Base-by-base conservation (phyloP, 2,113 vertebrate genomes). In the Lagopus leucura region DNA sequence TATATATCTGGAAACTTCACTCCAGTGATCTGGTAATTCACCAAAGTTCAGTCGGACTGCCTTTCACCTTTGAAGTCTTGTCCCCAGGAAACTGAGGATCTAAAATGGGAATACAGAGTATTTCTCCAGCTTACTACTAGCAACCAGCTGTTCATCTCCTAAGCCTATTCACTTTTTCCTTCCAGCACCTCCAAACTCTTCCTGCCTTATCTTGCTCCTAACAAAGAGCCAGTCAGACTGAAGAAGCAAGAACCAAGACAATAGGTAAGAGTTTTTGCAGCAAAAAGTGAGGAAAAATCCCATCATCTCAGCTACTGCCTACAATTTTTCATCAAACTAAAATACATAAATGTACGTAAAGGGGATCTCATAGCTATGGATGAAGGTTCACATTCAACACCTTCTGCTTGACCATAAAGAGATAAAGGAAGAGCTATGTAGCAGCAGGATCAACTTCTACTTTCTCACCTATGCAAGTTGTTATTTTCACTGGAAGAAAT, bases 71-170 rank as follows among this genome's bases (percentile, higher is more conserved):
- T 88, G 34, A 89, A 95, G 82, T 43, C 82, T 75, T 43, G 57
- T 4, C 76, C 87, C 93, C 88, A 90, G 65, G 76, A 90, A 82
- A 71, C 82, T 67, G 34, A 67, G 0, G 7, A 94, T 82, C 79
- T 92, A 97, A 92, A 95, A 94, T 25, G 61, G 82, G 91, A 95
- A 67, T 83, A 86, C n/a, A 72, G 47, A 92, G 36, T 94, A 75
- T 83, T 94, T 91, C 72, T 78, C 72, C n/a, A 81, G 64, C 85
- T 91, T 91, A 73, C 60, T 83, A 19, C 28, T 65, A 84, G 28
- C 69, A 58, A 95, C 47, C 92, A 90, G 86, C 88, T 93, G 90
- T 86, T 81, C 27, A 1, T 55, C 61, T 90, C 80, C 61, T 69
- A 88, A 86, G 63, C 4, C 52, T 71, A 64, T 48, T 83, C 64